Evolutionary conservation across 2,113 vertebrate genomes (phyloP).

Genomic region (Austrofundulus limnaeus): DNA sequence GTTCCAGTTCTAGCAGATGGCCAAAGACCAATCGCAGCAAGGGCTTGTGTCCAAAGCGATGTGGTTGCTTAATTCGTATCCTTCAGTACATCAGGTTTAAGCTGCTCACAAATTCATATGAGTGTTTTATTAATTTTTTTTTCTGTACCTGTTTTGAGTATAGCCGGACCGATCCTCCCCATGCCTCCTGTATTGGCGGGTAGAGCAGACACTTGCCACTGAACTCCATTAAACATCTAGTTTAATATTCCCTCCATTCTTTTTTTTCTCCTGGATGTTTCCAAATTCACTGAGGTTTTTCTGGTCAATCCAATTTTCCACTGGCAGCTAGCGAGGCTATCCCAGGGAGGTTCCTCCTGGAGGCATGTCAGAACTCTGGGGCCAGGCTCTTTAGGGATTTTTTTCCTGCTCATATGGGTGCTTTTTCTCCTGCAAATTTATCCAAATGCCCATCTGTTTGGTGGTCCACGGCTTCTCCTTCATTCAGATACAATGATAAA

Average conservation of each 20-base stretch:
- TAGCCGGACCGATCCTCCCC: conserved; percentile 24
- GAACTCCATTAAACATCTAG: conserved; percentile 84
- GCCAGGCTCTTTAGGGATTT: conserved; percentile 67
- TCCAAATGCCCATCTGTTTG: conserved; percentile 54
- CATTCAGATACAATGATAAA: conserved; percentile 9
- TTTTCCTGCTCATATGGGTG: conserved; percentile 66
- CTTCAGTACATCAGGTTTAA: conserved; percentile 31
- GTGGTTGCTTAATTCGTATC: conserved; percentile 51
- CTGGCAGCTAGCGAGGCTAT: conserved; percentile 82
- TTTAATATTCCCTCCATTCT: conserved; percentile 82
- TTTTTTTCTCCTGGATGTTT: conserved; percentile 71
- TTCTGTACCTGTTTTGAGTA: conserved; percentile 46
- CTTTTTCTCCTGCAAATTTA: conserved; percentile 63
- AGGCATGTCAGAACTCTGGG: conserved; percentile 75
- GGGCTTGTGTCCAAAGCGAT: conserved; percentile 52
- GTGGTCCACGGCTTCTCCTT: conserved; percentile 22
- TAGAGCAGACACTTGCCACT: conserved; percentile 82
- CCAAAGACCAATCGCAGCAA: conserved; percentile 44
- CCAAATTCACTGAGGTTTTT: conserved; percentile 85
- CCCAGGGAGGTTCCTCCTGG: conserved; percentile 83
- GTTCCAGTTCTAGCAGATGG: conserved; percentile 52
- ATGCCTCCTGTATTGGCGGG: conserved; percentile 62
- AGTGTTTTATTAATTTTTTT: conserved; percentile 14
- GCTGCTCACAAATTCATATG: conserved; percentile 10
- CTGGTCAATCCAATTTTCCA: conserved; percentile 84